phyloP scores from a whole-genome alignment of 2,888 invertebrate species.

The Nycteola revayana region DNA sequence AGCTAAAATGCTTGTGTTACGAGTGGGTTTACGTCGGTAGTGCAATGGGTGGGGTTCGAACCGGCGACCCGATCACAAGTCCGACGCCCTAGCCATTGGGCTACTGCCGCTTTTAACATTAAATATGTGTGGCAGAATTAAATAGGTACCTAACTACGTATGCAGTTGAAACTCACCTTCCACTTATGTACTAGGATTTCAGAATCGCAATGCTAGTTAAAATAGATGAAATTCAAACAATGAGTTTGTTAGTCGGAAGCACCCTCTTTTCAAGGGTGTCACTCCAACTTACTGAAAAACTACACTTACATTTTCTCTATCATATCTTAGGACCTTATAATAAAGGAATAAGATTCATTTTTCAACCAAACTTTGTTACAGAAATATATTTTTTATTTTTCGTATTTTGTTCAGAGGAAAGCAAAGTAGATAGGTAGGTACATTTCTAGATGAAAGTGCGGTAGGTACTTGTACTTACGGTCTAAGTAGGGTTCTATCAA shows the following conservation, averaged over 20 bases:
- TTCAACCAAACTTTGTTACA: not conserved
- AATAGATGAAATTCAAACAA: slow-evolving; percentile 51
- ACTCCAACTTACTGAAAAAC: slow-evolving; percentile 45
- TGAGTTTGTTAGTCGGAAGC: slow-evolving; percentile 70
- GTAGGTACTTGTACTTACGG: too few species aligned
- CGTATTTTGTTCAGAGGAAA: slow-evolving; percentile 12
- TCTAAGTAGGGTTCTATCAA: slow-evolving; percentile 1
- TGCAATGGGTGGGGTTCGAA: too few species aligned
- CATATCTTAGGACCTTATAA: slow-evolving; percentile 6
- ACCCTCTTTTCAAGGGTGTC: slow-evolving; percentile 60
- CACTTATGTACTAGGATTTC: slow-evolving; percentile 18
- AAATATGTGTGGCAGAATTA: too few species aligned
- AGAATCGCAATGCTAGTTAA: slow-evolving; percentile 28
- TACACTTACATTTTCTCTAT: slow-evolving; percentile 8
- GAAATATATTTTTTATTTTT: slow-evolving; percentile 3
- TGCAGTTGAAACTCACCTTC: too few species aligned
- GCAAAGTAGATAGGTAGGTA: slow-evolving; percentile 22
- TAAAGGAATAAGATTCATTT: slow-evolving; percentile 4
- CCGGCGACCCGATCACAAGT: too few species aligned
- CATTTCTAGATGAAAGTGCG: slow-evolving; percentile 26
- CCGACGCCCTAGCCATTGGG: too few species aligned
- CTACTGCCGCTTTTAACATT: too few species aligned
- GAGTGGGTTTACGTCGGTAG: too few species aligned
- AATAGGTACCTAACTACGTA: too few species aligned
- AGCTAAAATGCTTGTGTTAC: too few species aligned